phyloP scores from a whole-genome alignment of 2,113 vertebrate species.

The Typhlomys cinereus region DNA sequence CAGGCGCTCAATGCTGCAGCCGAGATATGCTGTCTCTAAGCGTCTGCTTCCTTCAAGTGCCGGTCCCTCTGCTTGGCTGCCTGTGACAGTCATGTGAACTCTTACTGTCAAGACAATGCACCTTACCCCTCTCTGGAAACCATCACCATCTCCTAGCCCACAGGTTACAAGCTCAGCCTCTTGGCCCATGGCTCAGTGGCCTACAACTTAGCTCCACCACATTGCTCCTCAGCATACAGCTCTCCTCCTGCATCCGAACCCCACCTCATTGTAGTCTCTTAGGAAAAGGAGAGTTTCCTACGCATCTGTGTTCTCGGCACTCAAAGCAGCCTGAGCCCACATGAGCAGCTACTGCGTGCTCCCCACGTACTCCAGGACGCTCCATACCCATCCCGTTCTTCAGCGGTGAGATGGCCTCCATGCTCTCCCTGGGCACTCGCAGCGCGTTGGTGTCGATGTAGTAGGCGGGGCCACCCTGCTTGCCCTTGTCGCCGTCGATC shows the following conservation, averaged over 20 bases:
- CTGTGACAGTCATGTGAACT: background rate
- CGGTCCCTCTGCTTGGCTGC: background rate
- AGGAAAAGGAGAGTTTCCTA: background rate
- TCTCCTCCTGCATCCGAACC: background rate
- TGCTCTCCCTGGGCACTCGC: conserved; percentile 95
- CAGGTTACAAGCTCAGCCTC: background rate
- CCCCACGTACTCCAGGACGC: background rate
- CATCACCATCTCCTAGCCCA: background rate
- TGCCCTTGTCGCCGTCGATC: conserved; percentile 96
- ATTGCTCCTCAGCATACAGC: background rate
- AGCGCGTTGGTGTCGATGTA: conserved; percentile 98
- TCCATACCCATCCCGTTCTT: conserved; percentile 98
- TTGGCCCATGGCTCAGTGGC: background rate
- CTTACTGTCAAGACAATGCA: conserved; percentile 17
- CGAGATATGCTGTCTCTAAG: background rate
- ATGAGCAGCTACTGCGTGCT: background rate
- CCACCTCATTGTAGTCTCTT: background rate
- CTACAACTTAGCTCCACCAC: background rate
- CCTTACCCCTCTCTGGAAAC: conserved; percentile 16
- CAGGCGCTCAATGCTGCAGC: background rate
- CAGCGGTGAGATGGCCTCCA: conserved; percentile 98
- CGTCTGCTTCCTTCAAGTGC: background rate
- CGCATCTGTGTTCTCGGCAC: background rate
- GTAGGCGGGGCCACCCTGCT: conserved; percentile 94
- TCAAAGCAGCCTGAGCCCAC: background rate